Conservation (phyloP, 2,888 invertebrate genomes). For the Dolichopus griseipennis region DNA sequence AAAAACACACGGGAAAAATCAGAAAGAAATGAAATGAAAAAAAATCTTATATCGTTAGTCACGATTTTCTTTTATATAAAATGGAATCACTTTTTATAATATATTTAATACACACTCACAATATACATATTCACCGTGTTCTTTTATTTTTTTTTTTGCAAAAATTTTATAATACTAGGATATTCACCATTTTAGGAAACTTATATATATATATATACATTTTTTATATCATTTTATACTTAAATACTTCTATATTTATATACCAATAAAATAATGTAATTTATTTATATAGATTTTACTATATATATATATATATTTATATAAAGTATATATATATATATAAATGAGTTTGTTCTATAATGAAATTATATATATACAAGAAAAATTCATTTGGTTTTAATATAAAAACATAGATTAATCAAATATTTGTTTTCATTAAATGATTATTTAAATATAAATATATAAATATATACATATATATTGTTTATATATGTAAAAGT, state of each 20-base stretch:
- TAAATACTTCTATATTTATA: too few species aligned
- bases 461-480: too few species aligned
- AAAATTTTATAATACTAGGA: background rate
- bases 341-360: background rate
- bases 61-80: slow-evolving; percentile 3
- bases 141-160: background rate
- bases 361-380: background rate
- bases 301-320: too few species aligned
- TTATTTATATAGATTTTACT: background rate
- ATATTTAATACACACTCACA: background rate
- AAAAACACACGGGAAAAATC: too few species aligned
- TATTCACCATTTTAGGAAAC: background rate
- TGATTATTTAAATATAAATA: too few species aligned
- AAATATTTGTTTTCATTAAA: too few species aligned
- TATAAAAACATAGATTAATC: background rate
- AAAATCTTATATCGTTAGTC: background rate
- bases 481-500: too few species aligned
- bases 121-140: too few species aligned
- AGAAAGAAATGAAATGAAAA: too few species aligned
- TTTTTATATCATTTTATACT: background rate
- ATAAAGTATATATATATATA: too few species aligned
- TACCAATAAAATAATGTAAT: background rate
- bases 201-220: background rate
- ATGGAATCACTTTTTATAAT: background rate
- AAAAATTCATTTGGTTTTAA: background rate